These are phyloP conservation scores for Halocaridina rubra DNA, from an alignment of 2,888 invertebrate species.

Conservation along the genomic window DNA sequence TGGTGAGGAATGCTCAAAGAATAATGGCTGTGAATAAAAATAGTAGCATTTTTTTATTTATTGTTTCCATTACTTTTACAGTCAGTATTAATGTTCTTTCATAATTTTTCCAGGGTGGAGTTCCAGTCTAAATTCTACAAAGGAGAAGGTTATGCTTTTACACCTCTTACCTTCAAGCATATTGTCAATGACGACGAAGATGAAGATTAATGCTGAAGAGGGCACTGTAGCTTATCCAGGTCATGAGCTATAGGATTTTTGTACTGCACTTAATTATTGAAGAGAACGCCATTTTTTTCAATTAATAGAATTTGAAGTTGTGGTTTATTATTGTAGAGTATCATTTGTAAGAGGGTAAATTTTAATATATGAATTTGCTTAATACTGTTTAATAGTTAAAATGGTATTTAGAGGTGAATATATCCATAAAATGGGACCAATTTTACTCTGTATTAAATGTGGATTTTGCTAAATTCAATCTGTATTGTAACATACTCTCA, in stretches of 20 bases:
- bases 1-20: too few relatives aligned
- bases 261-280: background rate
- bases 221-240: background rate
- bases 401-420: too few relatives aligned
- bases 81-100: conserved; percentile 61
- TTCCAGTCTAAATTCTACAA: conserved; percentile 88
- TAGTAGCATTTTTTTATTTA: too few relatives aligned
- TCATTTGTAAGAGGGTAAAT: background rate
- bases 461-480: too few relatives aligned
- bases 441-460: too few relatives aligned
- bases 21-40: too few relatives aligned
- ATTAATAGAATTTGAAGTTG: background rate
- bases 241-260: background rate
- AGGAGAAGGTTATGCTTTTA: conserved; percentile 84
- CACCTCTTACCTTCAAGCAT: conserved; percentile 87
- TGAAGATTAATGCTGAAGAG: conserved; percentile 9
- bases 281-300: background rate
- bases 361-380: background rate
- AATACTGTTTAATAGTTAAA: too few relatives aligned
- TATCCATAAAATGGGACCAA: too few relatives aligned
- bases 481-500: too few relatives aligned
- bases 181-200: conserved; percentile 74
- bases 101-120: conserved; percentile 79
- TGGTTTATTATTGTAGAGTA: background rate
- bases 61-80: too few relatives aligned